Percentiles rank a stretch among this genome's conserved stretches.
These are phyloP conservation scores for Sclerodermus sp. DNA, from an alignment of 2,888 invertebrate species.

Conservation along the genomic window DNA sequence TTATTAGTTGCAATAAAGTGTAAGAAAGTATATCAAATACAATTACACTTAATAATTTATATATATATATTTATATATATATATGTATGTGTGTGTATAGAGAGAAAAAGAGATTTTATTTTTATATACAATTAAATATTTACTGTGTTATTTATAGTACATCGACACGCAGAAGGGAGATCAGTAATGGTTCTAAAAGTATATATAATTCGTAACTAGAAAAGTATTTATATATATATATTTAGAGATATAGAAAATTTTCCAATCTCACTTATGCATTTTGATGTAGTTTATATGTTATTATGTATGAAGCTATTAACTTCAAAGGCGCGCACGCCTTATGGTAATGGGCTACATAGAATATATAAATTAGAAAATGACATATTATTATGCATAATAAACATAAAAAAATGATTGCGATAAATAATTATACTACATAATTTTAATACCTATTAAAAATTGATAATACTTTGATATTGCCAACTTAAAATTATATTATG, in stretches of 20 bases:
- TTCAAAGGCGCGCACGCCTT: too few species aligned
- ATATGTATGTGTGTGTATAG: too few species aligned
- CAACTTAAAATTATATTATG: conserved; percentile 15
- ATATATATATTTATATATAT: conserved; percentile 36
- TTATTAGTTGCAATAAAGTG: conserved; percentile 33
- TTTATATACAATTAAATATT: too few species aligned
- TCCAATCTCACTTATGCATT: too few species aligned
- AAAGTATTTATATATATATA: conserved; percentile 4
- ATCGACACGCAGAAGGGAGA: conserved; percentile 26
- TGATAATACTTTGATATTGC: conserved; percentile 36
- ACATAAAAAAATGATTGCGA: conserved; percentile 12
- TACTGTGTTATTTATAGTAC: background rate
- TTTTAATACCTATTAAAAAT: conserved; percentile 10
- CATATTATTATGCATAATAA: conserved; percentile 9
- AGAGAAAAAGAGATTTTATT: conserved; percentile 6
- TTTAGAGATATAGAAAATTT: too few species aligned
- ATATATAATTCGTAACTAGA: background rate
- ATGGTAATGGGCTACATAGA: conserved; percentile 6
- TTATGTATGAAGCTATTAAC: too few species aligned
- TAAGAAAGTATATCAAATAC: conserved; percentile 36
- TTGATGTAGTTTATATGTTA: too few species aligned
- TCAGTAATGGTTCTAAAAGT: too few species aligned
- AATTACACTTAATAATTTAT: conserved; percentile 30
- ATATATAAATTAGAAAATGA: conserved; percentile 20
- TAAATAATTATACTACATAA: conserved; percentile 24